Base-by-base conservation (phyloP, 92 coral and sea anemone species). In the Zoanthus sociatus region DNA sequence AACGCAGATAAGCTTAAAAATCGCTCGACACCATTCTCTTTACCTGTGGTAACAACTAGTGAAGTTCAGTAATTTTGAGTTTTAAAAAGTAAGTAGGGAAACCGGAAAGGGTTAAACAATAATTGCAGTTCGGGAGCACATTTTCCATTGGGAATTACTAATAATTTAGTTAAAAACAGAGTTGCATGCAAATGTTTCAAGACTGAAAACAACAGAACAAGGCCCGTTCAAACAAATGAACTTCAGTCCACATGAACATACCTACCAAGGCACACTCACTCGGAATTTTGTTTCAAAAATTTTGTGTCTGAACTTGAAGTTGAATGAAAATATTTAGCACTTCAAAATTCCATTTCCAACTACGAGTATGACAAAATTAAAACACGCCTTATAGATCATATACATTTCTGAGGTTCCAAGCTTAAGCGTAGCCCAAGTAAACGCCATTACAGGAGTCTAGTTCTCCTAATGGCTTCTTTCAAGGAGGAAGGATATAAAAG, bases 241-340 rank as follows among this genome's bases (percentile, higher is more conserved):
- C 72, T 68, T 68, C 44, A 73, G 78, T 73, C 78, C 78, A 12
- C 78, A 73, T 42, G 30, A 3, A 74, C 78, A 16, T 74, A 46
- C 58, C 5, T 58, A 74, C 55, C 78, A 17, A 74, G 78, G 33
- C 48, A 74, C 37, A 74, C 61, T 72, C 77, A 37, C 77, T 74
- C 20, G 55, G 78, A 74, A 74, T 74, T 74, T 74, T 74, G 60
- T 74, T 74, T 74, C 6, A 74, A 74, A 58, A 74, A 74, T 74
- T 74, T 74, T 47, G 60, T 46, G 78, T 74, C 56, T 74, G 60
- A 74, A 74, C 78, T 74, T 46, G 78, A 74, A 74, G 60, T 74
- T 74, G 78, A 74, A 74, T 46, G 78, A 74, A 74, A 74, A 9
- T 46, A 74, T 46, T 74, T 46, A 74, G 78, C 61, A 74, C 13